Evolutionary conservation across 2,113 vertebrate genomes (phyloP), one percentile per base, ranked within the genome.

Genomic region (Hylia prasina): DNA sequence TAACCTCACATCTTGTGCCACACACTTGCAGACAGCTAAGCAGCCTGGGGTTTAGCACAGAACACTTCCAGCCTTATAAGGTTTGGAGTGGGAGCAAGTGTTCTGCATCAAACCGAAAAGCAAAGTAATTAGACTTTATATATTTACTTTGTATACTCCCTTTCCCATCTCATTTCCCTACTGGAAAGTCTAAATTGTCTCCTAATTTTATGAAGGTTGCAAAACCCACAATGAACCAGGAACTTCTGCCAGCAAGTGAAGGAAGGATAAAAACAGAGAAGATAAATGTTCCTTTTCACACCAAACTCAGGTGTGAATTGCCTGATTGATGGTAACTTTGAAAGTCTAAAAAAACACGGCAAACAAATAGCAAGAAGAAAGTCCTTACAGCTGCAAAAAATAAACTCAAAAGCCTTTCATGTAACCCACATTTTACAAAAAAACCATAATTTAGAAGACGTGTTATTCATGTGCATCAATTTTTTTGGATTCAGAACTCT

Each of bases 391-490:
- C 16, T n/a, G 21, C 14, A 82, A 75, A 27, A 60, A 73, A 42
- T 6, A 21, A 87, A 56, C 12, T 5, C 23, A 9, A 5, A 30
- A 45, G 5, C n/a, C 35, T 40, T 51, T 70, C 3, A 31, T 0
- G 0, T 19, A 63, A 54, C 28, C 27, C 24, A 15, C 5, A 37
- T 37, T 76, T 83, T 11, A 47, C 2, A 50, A 70, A 40, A 48
- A 44, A 27, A 37, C 2, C 1, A 0, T 6, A 5, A 50, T 44
- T 71, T 40, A 78, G 15, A 78, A 70, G 58, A 68, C 14, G 9
- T 11, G 13, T 4, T 44, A 20, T 65, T 60, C 44, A 68, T 8
- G 40, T 3, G 0, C 13, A 78, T 35, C 18, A 1, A 3, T 15
- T 45, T 70, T 78, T 71, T 48, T 24, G 4, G 9, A 33, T 13